Conservation (phyloP, 2,888 invertebrate genomes). For the Iphiclides podalirius region DNA sequence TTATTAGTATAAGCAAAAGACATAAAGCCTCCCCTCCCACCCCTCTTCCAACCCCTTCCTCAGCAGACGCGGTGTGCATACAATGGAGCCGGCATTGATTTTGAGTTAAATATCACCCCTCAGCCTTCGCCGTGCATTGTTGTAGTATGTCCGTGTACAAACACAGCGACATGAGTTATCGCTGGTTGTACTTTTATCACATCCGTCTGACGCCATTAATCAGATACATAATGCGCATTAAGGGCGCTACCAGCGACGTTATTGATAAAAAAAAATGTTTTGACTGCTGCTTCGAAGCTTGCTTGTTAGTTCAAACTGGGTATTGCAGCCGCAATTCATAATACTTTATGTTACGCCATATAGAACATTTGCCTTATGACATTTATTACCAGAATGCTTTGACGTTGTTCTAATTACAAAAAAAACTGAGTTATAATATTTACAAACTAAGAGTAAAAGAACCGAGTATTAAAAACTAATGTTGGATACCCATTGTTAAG, state of each 20-base stretch:
- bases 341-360: neutral
- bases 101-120: slow-evolving; percentile 73
- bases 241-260: slow-evolving; percentile 26
- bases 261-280: slow-evolving; percentile 22
- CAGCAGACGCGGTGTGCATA: slow-evolving; percentile 65
- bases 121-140: slow-evolving; percentile 47
- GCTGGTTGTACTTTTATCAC: slow-evolving; percentile 59
- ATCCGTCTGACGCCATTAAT: slow-evolving; percentile 49
- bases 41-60: slow-evolving; percentile 32
- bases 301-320: neutral
- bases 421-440: too few species aligned
- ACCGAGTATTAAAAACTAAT: too few species aligned
- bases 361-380: neutral
- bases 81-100: slow-evolving; percentile 74
- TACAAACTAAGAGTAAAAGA: too few species aligned
- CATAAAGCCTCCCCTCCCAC: slow-evolving; percentile 44
- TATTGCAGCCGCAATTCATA: neutral
- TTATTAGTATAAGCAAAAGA: slow-evolving; percentile 76
- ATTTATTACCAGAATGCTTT: neutral
- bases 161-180: slow-evolving; percentile 67
- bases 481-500: too few species aligned
- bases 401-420: neutral
- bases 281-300: neutral
- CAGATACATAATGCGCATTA: slow-evolving; percentile 41
- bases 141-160: slow-evolving; percentile 51